Evolutionary conservation across 1,140 invertebrate species (phyloP), one percentile per base, ranked within the genome.

Genomic region (Leptonema lineaticorne): DNA sequence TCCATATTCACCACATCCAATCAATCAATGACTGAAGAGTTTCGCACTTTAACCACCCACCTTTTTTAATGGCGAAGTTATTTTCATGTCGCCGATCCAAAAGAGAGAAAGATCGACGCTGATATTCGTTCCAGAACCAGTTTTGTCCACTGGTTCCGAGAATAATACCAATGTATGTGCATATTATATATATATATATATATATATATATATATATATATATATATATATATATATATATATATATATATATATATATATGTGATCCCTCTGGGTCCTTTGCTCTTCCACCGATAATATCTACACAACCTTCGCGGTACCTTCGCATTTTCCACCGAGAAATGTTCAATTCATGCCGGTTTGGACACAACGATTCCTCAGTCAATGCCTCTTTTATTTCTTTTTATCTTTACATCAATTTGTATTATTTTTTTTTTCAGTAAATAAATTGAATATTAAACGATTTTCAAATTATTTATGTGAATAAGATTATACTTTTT

Each of bases 51-150:
- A 53, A 22, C 50, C 50, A 53, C 50, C 50, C 50, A 53, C 50
- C 20, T 48, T 48, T 20, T 8, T 20, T 3, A 41, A n/a, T n/a
- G 37, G 16, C 37, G 16, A 41, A 16, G 37, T 41, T 16, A 14
- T 1, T 11, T 41, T 41, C 37, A 16, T 14, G 37, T 41, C 16
- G 37, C 11, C 37, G 37, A n/a, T n/a, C n/a, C n/a, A n/a, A n/a
- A n/a, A n/a, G n/a, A n/a, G n/a, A n/a, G n/a, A n/a, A n/a, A 41
- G 37, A 41, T 41, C 37, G 11, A 5, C 11, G 11, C 16, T 16
- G 37, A 41, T 41, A 41, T 41, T 41, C 37, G 37, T 41, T 41
- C 37, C 37, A 53, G 50, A 53, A 53, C 50, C 50, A 53, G 50
- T 53, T 53, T 53, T 20, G 20, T 53, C 50, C 20, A 22, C 24